Evolutionary conservation across 2,113 vertebrate species (phyloP).

Genomic region (Gambusia affinis): DNA sequence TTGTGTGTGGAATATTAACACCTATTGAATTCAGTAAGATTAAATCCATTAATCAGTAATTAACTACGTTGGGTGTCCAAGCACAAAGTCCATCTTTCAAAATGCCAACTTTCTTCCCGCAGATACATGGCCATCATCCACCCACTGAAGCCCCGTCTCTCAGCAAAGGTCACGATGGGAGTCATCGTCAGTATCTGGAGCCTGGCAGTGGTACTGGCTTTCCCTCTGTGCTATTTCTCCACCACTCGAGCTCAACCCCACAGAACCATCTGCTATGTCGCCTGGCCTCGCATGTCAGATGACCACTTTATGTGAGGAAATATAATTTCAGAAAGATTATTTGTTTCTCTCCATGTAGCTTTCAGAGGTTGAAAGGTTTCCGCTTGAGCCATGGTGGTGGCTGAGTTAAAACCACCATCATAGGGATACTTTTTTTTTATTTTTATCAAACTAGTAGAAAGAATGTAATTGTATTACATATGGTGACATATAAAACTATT

Average conservation of each 20-base stretch:
- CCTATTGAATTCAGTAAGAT: not conserved
- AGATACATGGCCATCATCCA: slow-evolving; percentile 99
- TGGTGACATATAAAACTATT: too few relatives aligned
- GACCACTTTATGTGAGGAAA: slow-evolving; percentile 90
- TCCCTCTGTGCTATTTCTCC: slow-evolving; percentile 95
- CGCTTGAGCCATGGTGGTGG: not conserved
- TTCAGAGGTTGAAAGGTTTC: not conserved
- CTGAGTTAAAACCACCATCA: too few relatives aligned
- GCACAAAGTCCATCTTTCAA: slow-evolving; percentile 6
- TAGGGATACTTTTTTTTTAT: not conserved
- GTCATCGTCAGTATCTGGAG: slow-evolving; percentile 94
- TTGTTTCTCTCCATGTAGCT: not conserved
- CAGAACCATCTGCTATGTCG: slow-evolving; percentile 91
- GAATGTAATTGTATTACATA: too few relatives aligned
- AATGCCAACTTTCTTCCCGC: slow-evolving; percentile 26
- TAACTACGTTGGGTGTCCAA: not conserved
- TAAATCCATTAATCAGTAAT: not conserved
- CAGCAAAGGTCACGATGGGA: slow-evolving; percentile 90
- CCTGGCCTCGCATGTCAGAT: slow-evolving; percentile 88
- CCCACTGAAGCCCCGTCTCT: slow-evolving; percentile 93
- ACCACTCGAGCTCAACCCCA: slow-evolving; percentile 83
- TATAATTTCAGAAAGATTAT: not conserved
- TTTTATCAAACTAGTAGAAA: not conserved
- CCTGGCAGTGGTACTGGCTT: slow-evolving; percentile 91
- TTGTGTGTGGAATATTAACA: not conserved